These are phyloP conservation scores for Cynaeus angustus DNA, from an alignment of 2,888 invertebrate species.

Conservation along the genomic window DNA sequence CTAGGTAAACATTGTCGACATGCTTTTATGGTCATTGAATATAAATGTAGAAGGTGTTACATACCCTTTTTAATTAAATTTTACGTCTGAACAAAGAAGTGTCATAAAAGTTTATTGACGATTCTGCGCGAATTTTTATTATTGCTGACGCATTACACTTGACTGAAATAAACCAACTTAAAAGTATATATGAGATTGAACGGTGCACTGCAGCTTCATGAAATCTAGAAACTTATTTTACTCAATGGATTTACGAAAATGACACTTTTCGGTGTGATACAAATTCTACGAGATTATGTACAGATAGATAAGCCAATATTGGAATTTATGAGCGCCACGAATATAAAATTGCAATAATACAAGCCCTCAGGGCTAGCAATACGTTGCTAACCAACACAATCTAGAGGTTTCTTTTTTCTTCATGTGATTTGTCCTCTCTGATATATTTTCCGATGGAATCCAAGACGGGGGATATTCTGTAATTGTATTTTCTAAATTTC, in stretches of 20 bases:
- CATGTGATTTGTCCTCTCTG: constrained; percentile 32
- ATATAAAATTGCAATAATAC: constrained; percentile 58
- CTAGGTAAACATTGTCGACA: constrained; percentile 31
- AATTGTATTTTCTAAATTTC: constrained; percentile 43
- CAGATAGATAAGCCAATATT: constrained; percentile 47
- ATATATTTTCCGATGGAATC: constrained; percentile 17
- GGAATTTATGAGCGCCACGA: constrained; percentile 58
- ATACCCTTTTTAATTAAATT: constrained; percentile 34
- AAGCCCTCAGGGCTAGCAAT: constrained; percentile 56
- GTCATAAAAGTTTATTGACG: not conserved
- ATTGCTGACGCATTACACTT: constrained; percentile 10
- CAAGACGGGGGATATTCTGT: constrained; percentile 31
- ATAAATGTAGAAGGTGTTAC: constrained; percentile 6
- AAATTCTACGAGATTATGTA: constrained; percentile 36
- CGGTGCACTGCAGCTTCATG: constrained; percentile 14
- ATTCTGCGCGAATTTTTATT: not conserved
- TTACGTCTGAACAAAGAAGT: constrained; percentile 9
- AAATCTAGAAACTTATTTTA: constrained; percentile 39
- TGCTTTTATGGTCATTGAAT: constrained; percentile 23
- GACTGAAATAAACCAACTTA: not conserved
- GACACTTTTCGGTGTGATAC: constrained; percentile 31
- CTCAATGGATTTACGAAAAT: constrained; percentile 28
- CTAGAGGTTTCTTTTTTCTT: constrained; percentile 14
- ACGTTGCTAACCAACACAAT: constrained; percentile 49
- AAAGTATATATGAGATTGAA: constrained; percentile 25